Evolutionary conservation across 2,888 invertebrate species (phyloP), one percentile per base, ranked within the genome.

Genomic region (Penaeus monodon): DNA sequence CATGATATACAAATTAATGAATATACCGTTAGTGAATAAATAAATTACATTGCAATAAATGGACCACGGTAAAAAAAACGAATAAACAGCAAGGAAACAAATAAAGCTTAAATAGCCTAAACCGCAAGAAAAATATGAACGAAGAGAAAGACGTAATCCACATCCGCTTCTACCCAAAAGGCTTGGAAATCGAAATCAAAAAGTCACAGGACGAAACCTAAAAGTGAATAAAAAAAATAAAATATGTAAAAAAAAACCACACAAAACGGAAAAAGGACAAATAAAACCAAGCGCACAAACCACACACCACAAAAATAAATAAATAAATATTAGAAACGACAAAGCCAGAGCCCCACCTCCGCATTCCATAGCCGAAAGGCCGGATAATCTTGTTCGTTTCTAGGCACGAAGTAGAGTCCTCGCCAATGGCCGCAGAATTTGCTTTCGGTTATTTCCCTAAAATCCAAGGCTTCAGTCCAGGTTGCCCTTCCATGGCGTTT

Each of bases 401-500:
- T 8, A 33, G 63, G 33, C 73, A 76, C 8, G 82, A 82, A 33
- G 73, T 38, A 0, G 82, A 82, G 74, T 82, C 82, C 12, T 82
- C 82, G 20, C 64, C 64, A 14, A 82, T 82, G 74, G 82, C 82
- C n/a, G 82, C 22, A 82, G 82, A 22, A 82, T n/a, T n/a, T 82
- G 82, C 10, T 82, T 44, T 82, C 82, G 0, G 76, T 82, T 22
- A 82, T 73, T n/a, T 82, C 12, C 74, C 82, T 27, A 76, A 17
- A 64, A 64, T 64, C 82, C 82, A 82, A 4, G 82, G 38, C 76
- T 82, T 82, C 64, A 74, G 64, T 82, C 82, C n/a, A 82, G 44
- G 10, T 74, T 76, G n/a, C n/a, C 82, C 74, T n/a, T 82, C 82
- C 82, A 82, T 82, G 38, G 74, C 82, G 44, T 82, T 82, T 29